phyloP scores from a whole-genome alignment of 2,888 invertebrate genomes.

The Philonicus albiceps region DNA sequence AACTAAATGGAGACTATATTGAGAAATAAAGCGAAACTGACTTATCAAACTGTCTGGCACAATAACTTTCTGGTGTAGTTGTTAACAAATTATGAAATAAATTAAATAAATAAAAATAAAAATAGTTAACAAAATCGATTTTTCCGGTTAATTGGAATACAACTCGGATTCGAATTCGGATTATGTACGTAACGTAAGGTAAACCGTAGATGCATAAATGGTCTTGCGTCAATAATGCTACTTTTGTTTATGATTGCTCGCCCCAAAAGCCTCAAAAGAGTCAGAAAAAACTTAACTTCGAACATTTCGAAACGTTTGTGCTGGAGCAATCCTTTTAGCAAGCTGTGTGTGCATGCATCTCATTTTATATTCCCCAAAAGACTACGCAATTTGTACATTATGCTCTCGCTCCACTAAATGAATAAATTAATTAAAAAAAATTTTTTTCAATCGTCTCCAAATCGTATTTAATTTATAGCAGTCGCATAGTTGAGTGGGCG shows the following conservation, averaged over 20 bases:
- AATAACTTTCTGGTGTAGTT: too few species aligned
- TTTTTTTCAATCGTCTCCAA: not conserved
- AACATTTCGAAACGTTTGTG: not conserved
- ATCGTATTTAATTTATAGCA: not conserved
- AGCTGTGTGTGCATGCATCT: not conserved
- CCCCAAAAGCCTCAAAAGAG: not conserved
- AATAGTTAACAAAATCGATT: too few species aligned
- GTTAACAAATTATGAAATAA: too few species aligned
- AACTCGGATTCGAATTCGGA: too few species aligned
- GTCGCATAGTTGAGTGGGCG: not conserved
- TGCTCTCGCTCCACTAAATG: not conserved
- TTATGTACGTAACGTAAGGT: too few species aligned
- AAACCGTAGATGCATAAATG: not conserved
- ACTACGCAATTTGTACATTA: not conserved
- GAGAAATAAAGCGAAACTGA: too few species aligned
- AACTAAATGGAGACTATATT: too few species aligned
- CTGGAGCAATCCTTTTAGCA: not conserved
- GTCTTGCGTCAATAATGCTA: not conserved
- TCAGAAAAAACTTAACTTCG: not conserved
- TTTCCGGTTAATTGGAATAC: not conserved
- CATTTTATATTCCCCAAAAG: not conserved
- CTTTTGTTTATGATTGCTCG: not conserved
- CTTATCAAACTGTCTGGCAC: too few species aligned
- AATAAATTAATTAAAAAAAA: not conserved
- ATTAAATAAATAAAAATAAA: too few species aligned